Percentiles rank a stretch among this genome's conserved stretches.
Evolutionary conservation across 2,797 vertebrate genomes (phyloP).

Genomic region (Ctenopoma kingsleyae): DNA sequence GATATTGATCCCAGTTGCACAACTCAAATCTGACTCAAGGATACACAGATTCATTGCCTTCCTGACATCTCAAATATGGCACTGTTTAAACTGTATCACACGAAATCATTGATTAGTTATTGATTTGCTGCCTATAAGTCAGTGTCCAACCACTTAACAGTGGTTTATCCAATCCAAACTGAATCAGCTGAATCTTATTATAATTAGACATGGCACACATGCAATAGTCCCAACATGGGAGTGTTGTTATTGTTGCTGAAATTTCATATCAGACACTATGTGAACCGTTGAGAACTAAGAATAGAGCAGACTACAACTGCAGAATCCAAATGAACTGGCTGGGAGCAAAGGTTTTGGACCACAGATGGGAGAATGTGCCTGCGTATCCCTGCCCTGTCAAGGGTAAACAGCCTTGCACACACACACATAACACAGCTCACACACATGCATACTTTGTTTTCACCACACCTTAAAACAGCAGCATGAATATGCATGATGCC

Average conservation of each 20-base stretch:
- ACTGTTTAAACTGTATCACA: constrained; percentile 65
- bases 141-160: constrained; percentile 62
- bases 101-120: constrained; percentile 73
- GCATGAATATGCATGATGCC: constrained; percentile 86
- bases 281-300: constrained; percentile 71
- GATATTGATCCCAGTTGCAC: constrained; percentile 81
- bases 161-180: constrained; percentile 48
- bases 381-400: constrained; percentile 81
- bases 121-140: constrained; percentile 58
- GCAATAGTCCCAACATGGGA: neutral
- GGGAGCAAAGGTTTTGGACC: constrained; percentile 83
- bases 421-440: constrained; percentile 12
- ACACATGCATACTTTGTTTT: constrained; percentile 50
- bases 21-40: constrained; percentile 75
- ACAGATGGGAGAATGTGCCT: constrained; percentile 83
- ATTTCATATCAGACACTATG: constrained; percentile 60
- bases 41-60: constrained; percentile 73
- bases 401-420: constrained; percentile 78
- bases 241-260: constrained; percentile 43
- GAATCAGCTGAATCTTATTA: constrained; percentile 27
- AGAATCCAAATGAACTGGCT: constrained; percentile 79
- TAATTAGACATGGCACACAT: neutral
- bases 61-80: constrained; percentile 80
- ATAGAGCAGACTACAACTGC: constrained; percentile 73
- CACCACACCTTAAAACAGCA: constrained; percentile 78